Percentiles rank a stretch among this genome's conserved stretches.
These are phyloP conservation scores for Somateria mollissima DNA, from an alignment of 2,797 vertebrate species.

Conservation along the genomic window DNA sequence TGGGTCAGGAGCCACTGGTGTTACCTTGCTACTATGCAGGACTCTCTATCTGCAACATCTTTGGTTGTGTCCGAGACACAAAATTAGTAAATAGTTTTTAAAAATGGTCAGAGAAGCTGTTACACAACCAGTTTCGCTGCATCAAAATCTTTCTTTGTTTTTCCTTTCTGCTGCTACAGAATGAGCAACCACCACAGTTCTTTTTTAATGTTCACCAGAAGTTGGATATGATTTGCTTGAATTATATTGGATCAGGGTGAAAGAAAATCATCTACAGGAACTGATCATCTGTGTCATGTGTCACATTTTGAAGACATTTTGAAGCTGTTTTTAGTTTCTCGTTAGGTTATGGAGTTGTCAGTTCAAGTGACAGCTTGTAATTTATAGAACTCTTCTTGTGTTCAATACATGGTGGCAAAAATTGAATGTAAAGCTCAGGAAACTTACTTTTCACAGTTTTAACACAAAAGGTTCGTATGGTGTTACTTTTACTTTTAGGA, in stretches of 20 bases:
- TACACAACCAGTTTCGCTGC: background rate
- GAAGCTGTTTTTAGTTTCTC: conserved; percentile 4
- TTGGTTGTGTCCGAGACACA: background rate
- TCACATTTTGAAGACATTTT: background rate
- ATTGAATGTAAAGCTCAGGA: background rate
- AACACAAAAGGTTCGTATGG: background rate
- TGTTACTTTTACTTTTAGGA: background rate
- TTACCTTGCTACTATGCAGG: background rate
- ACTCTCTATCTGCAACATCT: background rate
- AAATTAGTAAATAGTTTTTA: background rate
- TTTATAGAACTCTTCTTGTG: background rate
- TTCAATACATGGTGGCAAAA: background rate
- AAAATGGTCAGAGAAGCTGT: background rate
- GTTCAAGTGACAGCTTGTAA: background rate
- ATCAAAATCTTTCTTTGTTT: background rate
- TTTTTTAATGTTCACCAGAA: background rate
- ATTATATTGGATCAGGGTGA: background rate
- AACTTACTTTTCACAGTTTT: background rate
- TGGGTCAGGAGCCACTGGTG: background rate
- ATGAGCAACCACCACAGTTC: background rate
- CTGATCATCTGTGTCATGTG: background rate
- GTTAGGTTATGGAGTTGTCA: background rate
- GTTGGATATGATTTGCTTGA: background rate
- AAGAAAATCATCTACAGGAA: background rate
- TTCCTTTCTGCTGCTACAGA: background rate